Base-by-base conservation (phyloP, 2,113 vertebrate species). In the Mormyrus lacerda region DNA sequence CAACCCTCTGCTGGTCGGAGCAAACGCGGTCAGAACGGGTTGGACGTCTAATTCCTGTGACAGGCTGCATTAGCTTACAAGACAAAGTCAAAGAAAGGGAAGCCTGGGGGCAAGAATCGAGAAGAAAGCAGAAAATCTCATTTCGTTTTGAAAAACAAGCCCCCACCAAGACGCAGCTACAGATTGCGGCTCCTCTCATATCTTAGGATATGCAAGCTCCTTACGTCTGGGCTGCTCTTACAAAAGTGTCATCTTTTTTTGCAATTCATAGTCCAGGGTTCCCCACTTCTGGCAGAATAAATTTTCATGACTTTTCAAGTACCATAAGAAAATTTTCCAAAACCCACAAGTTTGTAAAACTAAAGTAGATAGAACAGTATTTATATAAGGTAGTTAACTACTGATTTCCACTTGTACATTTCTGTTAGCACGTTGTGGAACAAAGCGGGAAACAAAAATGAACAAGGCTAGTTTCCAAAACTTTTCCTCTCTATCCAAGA, bases 21-120 rank as follows among this genome's bases (percentile, higher is more conserved):
- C 65, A 91, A 48, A 69, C 15, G 83, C 53, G 51, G 85, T 82
- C 24, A 89, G 42, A 91, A 91, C 87, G 90, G 47, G 73, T 90
- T 83, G 35, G 65, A 87, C 31, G 48, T 88, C 85, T 93, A 91
- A 91, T 94, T 87, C 51, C 84, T 90, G 50, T 89, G 90, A 91
- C 85, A 91, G 73, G 61, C 73, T 90, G 88, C n/a, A 53, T 90
- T 88, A 91, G 58, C 87, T 91, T 89, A 84, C 90, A 91, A 83
- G 19, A 6, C 84, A 45, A 88, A 90, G 31, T 76, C 47, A 35
- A 48, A 3, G 2, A 27, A 35, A 87, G 27, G 31, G 27, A 55
- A 39, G 89, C 90, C 88, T 92, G 61, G 89, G 90, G 91, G 35
- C 11, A 87, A 65, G 58, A 89, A 92, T 86, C 0, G 35, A 69